Evolutionary conservation across 2,888 invertebrate genomes (phyloP), one percentile per base, ranked within the genome.

Genomic region (Unio delphinus): DNA sequence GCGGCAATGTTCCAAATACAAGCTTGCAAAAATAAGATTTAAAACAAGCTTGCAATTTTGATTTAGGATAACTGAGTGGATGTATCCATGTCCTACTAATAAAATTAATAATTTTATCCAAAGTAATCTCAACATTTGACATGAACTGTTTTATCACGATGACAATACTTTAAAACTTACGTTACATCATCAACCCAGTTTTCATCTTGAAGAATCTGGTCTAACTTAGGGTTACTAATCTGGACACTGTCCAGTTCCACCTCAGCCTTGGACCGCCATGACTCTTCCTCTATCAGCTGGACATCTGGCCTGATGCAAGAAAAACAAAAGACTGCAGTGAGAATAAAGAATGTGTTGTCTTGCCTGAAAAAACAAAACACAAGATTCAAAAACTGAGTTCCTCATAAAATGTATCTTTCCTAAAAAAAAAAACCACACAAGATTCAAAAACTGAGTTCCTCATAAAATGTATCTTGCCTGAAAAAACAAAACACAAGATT

Each of bases 141-240:
- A 11, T 45, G 0, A n/a, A 55, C 23, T 55, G 23, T 20, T 15
- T n/a, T n/a, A 26, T 30, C 45, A 64, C 17, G n/a, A 3, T 20
- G 34, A 56, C 28, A 65, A 67, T 66, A n/a, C 23, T 20, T 64
- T 57, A 56, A 45, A 8, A 86, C 89, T 84, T 82, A 90, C 90
- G 93, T 93, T 7, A 93, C 94, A 90, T 94, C 94, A 82, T 93
- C 93, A 20, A 94, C 92, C 94, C 94, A 94, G 79, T 92, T 92
- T 76, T 93, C 92, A 84, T 93, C 92, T 59, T 92, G 91, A 61
- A 94, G 88, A 34, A 93, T 92, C 82, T 92, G 91, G 77, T 93
- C 93, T 79, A 93, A 90, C 76, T 92, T 92, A 26, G 92, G 91
- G 78, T 92, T 92, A 6, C 74, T 72, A 20, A 92, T 83, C 55